Conservation (phyloP, 2,888 invertebrate genomes). For the Pediacus dermestoides region DNA sequence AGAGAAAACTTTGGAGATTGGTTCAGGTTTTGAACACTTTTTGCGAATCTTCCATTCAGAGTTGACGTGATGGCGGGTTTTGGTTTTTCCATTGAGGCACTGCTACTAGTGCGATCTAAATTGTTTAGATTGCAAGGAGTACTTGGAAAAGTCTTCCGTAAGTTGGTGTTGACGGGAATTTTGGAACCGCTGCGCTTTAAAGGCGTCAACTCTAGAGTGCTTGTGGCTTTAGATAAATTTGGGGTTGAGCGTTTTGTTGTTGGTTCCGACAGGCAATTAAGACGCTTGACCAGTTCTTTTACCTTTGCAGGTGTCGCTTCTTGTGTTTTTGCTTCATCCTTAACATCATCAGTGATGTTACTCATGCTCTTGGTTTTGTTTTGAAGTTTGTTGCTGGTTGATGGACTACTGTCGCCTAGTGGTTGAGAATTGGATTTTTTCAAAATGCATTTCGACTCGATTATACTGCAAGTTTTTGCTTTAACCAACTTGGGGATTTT, state of each 20-base stretch:
- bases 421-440: conserved; percentile 58
- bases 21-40: conserved; percentile 27
- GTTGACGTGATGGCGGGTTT: no score
- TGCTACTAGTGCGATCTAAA: conserved; percentile 35
- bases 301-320: conserved; percentile 30
- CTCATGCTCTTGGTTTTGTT: conserved; percentile 38
- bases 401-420: conserved; percentile 33
- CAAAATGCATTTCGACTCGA: conserved; percentile 65
- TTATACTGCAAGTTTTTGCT: conserved; percentile 68
- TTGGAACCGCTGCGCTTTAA: conserved; percentile 28
- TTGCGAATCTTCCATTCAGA: conserved; percentile 11
- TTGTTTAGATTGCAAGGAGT: conserved; percentile 49
- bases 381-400: conserved; percentile 9
- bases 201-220: conserved; percentile 37
- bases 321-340: conserved; percentile 7
- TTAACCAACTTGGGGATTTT: conserved; percentile 61
- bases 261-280: conserved; percentile 35
- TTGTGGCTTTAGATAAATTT: conserved; percentile 37
- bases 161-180: conserved; percentile 43
- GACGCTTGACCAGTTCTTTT: conserved; percentile 37
- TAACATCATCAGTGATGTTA: conserved; percentile 27
- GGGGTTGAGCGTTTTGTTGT: conserved; percentile 9
- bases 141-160: conserved; percentile 45
- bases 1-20: conserved; percentile 14
- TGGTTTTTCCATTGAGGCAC: conserved; percentile 22